phyloP scores from a whole-genome alignment of 2,797 vertebrate genomes.

The Dendrocincla tyrannina region DNA sequence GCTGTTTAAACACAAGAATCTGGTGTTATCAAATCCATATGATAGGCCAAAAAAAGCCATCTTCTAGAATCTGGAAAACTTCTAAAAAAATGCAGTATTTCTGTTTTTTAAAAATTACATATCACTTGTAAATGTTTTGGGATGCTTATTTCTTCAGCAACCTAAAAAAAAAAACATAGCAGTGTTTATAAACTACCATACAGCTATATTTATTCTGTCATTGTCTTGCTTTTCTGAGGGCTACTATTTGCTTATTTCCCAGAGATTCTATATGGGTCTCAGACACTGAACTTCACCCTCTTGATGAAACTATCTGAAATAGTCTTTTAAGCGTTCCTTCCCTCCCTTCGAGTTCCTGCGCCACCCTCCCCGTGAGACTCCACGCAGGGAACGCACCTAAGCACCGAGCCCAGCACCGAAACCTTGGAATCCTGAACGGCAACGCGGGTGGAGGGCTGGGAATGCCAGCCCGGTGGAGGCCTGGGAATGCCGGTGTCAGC shows the following conservation, averaged over 20 bases:
- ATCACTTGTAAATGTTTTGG: too few species aligned
- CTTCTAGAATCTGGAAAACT: neutral
- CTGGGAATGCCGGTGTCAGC: too few species aligned
- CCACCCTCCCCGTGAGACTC: rapidly evolving
- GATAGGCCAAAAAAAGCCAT: neutral
- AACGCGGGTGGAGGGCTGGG: rapidly evolving
- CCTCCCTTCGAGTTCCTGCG: rapidly evolving
- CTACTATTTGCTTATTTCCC: neutral
- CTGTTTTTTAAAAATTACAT: neutral
- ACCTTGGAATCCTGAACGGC: rapidly evolving
- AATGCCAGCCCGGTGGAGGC: too few species aligned
- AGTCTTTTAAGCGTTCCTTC: neutral
- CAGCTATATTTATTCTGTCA: neutral
- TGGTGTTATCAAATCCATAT: neutral
- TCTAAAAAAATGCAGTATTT: neutral
- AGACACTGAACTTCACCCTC: rapidly evolving
- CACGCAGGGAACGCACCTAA: neutral
- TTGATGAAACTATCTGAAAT: rapidly evolving
- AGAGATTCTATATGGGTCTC: rapidly evolving
- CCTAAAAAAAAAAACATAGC: neutral
- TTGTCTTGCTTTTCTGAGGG: neutral
- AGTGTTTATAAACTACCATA: neutral
- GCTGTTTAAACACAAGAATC: neutral
- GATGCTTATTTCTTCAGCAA: neutral
- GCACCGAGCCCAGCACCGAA: rapidly evolving